Evolutionary conservation across 2,797 vertebrate genomes (phyloP).

Genomic region (Hippopotamyrus pictus): DNA sequence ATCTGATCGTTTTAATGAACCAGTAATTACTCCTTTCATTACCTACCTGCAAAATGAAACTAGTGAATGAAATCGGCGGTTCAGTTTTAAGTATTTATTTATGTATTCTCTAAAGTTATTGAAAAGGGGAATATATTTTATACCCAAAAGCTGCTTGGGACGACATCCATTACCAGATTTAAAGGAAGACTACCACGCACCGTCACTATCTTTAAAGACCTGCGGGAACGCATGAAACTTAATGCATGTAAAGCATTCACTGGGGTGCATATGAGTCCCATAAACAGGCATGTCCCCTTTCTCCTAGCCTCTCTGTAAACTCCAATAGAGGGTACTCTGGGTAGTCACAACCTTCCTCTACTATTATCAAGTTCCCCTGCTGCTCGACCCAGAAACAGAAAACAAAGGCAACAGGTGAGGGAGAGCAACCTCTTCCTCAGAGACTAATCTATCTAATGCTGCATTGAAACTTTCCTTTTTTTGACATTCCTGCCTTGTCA

Average conservation of each 20-base stretch:
- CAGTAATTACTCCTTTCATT: neutral
- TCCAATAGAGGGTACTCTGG: neutral
- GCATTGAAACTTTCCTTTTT: neutral
- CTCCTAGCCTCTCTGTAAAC: neutral
- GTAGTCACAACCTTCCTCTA: neutral
- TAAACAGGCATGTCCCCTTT: neutral
- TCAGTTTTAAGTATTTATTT: neutral
- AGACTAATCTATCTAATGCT: neutral
- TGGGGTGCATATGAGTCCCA: neutral
- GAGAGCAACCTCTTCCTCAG: neutral
- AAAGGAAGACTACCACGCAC: neutral
- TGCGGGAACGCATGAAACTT: neutral
- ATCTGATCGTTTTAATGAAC: neutral
- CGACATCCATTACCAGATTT: neutral
- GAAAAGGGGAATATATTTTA: neutral
- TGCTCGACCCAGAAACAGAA: neutral
- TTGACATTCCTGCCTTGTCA: neutral
- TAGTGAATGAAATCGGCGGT: neutral
- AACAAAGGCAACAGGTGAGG: neutral
- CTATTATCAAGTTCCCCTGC: neutral
- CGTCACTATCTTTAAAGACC: neutral
- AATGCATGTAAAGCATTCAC: neutral
- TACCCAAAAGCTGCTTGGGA: neutral
- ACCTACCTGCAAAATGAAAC: neutral
- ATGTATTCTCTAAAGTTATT: neutral